Evolutionary conservation across 2,888 invertebrate genomes (phyloP).

Genomic region (Sinopyrophorus schimmeli): DNA sequence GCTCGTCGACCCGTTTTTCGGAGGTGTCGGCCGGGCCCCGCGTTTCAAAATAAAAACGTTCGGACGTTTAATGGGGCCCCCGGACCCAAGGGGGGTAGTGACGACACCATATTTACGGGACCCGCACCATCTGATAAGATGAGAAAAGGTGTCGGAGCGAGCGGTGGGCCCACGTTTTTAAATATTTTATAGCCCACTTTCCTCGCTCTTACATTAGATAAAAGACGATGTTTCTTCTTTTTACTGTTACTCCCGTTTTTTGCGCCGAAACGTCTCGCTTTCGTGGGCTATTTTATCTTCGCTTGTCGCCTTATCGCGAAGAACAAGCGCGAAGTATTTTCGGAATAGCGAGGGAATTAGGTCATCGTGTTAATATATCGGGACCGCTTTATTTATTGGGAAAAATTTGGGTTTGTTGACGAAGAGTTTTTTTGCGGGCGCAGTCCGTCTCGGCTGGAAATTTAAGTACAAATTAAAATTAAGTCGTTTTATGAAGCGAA

Average conservation of each 20-base stretch:
- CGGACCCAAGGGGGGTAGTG: slow-evolving; percentile 15
- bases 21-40: slow-evolving; percentile 1
- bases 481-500: too few species aligned
- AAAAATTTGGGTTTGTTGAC: too few species aligned
- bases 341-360: too few species aligned
- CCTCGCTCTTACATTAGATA: slow-evolving; percentile 12
- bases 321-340: too few species aligned
- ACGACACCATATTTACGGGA: slow-evolving; percentile 17
- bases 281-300: not conserved
- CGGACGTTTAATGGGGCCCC: slow-evolving; percentile 13
- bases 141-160: slow-evolving; percentile 24
- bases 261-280: not conserved
- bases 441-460: too few species aligned
- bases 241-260: slow-evolving; percentile 1
- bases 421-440: too few species aligned
- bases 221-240: not conserved
- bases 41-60: slow-evolving; percentile 10
- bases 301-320: too few species aligned
- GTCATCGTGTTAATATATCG: too few species aligned
- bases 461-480: too few species aligned
- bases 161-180: slow-evolving; percentile 25
- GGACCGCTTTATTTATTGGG: too few species aligned
- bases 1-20: too few species aligned
- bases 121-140: slow-evolving; percentile 21
- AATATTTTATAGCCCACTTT: slow-evolving; percentile 22